Conservation (phyloP, 2,888 invertebrate species). For the Lydus trimaculatus region DNA sequence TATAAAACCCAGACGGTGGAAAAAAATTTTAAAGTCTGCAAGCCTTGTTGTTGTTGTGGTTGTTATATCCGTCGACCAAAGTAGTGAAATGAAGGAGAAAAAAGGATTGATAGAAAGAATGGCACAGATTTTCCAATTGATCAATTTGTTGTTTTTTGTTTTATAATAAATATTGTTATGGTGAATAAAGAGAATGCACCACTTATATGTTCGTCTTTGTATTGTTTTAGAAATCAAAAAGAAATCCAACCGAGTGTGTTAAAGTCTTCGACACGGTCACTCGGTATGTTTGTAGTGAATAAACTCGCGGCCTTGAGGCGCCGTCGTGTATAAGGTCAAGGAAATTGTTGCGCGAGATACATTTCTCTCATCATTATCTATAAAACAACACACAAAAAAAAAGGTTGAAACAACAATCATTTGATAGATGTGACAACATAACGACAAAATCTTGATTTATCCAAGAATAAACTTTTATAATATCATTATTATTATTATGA, state of each 20-base stretch:
- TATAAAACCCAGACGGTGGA: background rate
- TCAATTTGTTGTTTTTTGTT: conserved; percentile 15
- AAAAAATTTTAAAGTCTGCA: background rate
- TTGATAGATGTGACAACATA: too few relatives aligned
- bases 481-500: too few relatives aligned
- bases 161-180: conserved; percentile 7
- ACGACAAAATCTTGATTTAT: too few relatives aligned
- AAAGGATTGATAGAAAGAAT: background rate
- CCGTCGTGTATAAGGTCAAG: conserved; percentile 46
- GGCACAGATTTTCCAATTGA: conserved; percentile 27
- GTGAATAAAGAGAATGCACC: background rate
- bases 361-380: conserved; percentile 18
- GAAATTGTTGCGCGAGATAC: conserved; percentile 50
- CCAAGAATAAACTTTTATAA: too few relatives aligned
- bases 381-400: background rate
- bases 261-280: conserved; percentile 25
- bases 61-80: background rate
- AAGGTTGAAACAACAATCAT: background rate
- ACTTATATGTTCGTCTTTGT: conserved; percentile 36
- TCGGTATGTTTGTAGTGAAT: conserved; percentile 41
- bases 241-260: conserved; percentile 42
- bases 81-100: background rate
- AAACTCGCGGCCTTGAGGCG: conserved; percentile 49
- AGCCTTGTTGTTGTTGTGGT: background rate
- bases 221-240: conserved; percentile 19